Evolutionary conservation across 2,888 invertebrate genomes (phyloP).

Genomic region (Andricus curvator): DNA sequence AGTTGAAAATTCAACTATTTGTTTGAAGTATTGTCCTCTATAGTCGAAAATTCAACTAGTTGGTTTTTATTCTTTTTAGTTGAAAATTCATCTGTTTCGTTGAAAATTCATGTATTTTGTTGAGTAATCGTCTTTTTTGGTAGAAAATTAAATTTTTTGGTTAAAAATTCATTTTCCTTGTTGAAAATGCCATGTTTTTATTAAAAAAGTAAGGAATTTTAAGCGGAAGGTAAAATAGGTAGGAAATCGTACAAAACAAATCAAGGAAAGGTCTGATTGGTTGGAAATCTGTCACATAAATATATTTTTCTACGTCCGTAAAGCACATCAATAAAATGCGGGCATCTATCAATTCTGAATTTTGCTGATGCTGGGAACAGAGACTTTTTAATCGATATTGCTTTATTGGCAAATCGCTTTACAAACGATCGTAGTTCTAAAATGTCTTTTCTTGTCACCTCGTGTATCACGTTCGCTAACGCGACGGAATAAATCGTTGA

Average conservation of each 20-base stretch:
- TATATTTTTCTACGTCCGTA: slow-evolving; percentile 19
- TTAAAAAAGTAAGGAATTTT: no score
- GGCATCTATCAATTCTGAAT: slow-evolving; percentile 28
- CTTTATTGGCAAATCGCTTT: slow-evolving; percentile 27
- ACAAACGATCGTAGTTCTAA: slow-evolving; percentile 20
- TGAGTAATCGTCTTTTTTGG: no score
- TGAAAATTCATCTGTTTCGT: no score
- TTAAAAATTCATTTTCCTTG: no score
- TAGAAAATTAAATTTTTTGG: no score
- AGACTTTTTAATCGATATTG: slow-evolving; percentile 21
- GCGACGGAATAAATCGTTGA: slow-evolving; percentile 67
- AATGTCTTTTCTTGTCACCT: slow-evolving; percentile 30
- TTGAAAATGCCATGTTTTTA: no score
- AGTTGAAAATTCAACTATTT: no score
- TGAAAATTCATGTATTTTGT: no score
- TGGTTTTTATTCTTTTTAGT: no score
- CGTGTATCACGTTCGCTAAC: slow-evolving; percentile 41
- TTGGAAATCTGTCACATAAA: neutral
- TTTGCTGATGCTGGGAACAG: neutral
- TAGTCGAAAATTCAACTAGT: no score
- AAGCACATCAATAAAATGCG: neutral
- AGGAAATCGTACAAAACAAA: neutral
- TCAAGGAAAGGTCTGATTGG: neutral
- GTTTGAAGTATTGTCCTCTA: no score
- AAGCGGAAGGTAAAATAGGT: no score